A percentile compares a stretch with the other conserved stretches of the same genome.
Conservation (phyloP, 2,888 invertebrate genomes). For the Ligdia adustata region DNA sequence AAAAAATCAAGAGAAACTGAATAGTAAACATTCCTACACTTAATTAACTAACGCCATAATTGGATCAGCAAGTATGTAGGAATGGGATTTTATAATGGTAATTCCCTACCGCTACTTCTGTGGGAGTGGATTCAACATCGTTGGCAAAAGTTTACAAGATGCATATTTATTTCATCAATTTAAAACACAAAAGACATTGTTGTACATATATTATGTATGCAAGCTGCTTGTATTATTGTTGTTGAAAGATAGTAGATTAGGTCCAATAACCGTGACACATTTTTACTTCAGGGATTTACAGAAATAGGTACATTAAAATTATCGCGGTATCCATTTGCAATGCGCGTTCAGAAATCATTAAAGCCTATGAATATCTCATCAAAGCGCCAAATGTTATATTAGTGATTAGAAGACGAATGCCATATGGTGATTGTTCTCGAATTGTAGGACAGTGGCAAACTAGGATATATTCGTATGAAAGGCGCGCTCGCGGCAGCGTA, state of each 20-base stretch:
- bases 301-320: constrained; percentile 12
- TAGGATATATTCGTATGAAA: constrained; percentile 72
- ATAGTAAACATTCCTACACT: no score
- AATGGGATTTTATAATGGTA: no score
- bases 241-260: constrained; percentile 2
- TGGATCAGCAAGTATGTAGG: no score
- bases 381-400: constrained; percentile 4
- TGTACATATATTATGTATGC: no score
- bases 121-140: no score
- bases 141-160: no score
- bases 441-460: constrained; percentile 60
- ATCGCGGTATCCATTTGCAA: constrained; percentile 10
- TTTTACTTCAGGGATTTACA: constrained; percentile 7
- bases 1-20: no score
- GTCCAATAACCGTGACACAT: constrained; percentile 12
- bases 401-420: constrained; percentile 14
- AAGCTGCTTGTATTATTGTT: constrained; percentile 10
- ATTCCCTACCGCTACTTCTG: no score
- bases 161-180: no score
- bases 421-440: constrained; percentile 26
- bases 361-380: constrained; percentile 11
- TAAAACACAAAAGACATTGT: no score
- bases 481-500: constrained; percentile 62
- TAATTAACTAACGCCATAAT: no score
- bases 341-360: constrained; percentile 4